Conservation (phyloP, 1,140 invertebrate genomes). For the Melanaphis sacchari region DNA sequence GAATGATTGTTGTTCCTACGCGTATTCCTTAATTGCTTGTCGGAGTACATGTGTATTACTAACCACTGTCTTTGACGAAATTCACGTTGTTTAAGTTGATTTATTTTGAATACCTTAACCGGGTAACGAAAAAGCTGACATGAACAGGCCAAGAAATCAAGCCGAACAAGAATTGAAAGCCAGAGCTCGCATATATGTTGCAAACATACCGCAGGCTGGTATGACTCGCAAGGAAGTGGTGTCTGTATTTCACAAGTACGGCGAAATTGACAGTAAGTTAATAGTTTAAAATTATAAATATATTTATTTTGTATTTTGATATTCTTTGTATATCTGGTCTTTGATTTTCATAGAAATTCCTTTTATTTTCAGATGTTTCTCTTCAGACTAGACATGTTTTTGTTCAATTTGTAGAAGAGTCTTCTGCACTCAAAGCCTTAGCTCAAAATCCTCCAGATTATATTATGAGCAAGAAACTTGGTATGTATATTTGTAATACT, state of each 20-base stretch:
- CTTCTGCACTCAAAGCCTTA: slow-evolving; percentile 76
- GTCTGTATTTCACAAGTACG: slow-evolving; percentile 77
- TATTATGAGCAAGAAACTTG: slow-evolving; percentile 74
- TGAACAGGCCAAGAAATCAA: slow-evolving; percentile 48
- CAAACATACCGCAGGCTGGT: slow-evolving; percentile 58
- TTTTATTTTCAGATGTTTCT: slow-evolving; percentile 68
- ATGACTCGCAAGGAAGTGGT: slow-evolving; percentile 64
- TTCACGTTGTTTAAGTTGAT: neutral
- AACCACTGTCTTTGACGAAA: neutral
- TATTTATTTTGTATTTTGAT: neutral
- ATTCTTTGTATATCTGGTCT: neutral
- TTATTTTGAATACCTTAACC: neutral
- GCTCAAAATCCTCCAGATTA: slow-evolving; percentile 72
- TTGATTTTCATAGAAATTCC: neutral
- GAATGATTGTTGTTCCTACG: neutral
- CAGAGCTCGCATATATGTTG: slow-evolving; percentile 43
- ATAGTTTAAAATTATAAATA: neutral
- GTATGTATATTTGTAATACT: slow-evolving; percentile 61
- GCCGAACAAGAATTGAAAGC: slow-evolving; percentile 47
- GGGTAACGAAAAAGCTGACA: neutral
- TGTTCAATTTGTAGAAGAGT: slow-evolving; percentile 81
- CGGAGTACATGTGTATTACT: neutral
- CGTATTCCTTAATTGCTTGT: neutral
- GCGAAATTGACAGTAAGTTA: slow-evolving; percentile 67
- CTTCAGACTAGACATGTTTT: slow-evolving; percentile 84